Percentiles rank a stretch among this genome's conserved stretches.
These are phyloP conservation scores for Sorex araneus DNA, from an alignment of 2,113 vertebrate genomes.

Conservation along the genomic window DNA sequence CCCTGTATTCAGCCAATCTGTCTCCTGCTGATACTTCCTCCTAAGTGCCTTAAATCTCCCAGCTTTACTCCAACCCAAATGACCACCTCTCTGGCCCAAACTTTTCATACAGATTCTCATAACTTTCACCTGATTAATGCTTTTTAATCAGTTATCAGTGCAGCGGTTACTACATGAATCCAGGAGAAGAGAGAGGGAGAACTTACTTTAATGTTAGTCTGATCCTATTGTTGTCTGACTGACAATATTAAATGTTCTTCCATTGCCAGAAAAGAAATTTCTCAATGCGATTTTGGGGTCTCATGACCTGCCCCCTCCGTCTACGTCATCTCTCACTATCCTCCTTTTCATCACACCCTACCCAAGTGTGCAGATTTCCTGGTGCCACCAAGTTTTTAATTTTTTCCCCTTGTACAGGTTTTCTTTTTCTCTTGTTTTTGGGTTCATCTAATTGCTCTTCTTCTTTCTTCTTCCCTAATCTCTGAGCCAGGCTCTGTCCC, in stretches of 20 bases:
- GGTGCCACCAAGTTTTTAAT: neutral
- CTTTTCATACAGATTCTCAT: neutral
- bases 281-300: neutral
- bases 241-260: conserved; percentile 30
- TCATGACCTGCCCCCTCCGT: neutral
- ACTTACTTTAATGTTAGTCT: neutral
- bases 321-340: neutral
- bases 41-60: neutral
- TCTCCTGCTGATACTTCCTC: conserved; percentile 2
- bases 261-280: neutral
- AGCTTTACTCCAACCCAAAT: neutral
- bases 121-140: conserved; percentile 33
- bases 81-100: neutral
- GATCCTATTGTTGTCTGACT: neutral
- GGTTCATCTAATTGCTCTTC: neutral
- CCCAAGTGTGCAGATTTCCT: neutral
- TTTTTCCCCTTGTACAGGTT: neutral
- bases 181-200: no score
- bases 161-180: neutral
- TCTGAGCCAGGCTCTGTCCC: neutral
- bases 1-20: neutral
- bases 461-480: neutral
- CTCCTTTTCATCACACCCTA: neutral
- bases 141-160: neutral
- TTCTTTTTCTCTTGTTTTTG: neutral